Base-by-base conservation (phyloP, 2,888 invertebrate species). In the Amphipyra berbera region DNA sequence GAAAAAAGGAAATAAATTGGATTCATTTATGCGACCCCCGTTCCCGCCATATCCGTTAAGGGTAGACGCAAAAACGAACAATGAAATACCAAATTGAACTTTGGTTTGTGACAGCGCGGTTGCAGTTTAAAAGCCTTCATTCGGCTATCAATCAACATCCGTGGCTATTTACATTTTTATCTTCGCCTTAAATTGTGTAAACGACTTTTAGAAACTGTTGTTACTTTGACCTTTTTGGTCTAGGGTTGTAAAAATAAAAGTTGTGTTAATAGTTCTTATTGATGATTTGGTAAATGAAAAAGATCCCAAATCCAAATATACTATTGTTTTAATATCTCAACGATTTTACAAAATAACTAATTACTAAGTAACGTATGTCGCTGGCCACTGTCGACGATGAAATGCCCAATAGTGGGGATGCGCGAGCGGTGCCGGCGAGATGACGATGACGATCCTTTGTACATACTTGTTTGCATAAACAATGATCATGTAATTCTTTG, bases 61-160 rank as follows among this genome's bases (percentile, higher is more conserved):
- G 85, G 85, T 83, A 86, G 87, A 88, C 85, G 85, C 84, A 90
- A 91, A 92, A 91, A 90, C 87, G 87, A 90, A 88, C 87, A 87
- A 84, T 85, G 81, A 83, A 87, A 84, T 78, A 82, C 84, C 73
- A 90, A 93, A 93, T 93, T 92, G 91, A 92, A 92, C 90, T 88
- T 83, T 85, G 88, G 84, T 83, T 86, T 84, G 87, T 85, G 90
- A 88, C 89, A 86, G 84, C 75, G 81, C 76, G 84, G 84, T 82
- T 81, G 82, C 77, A 82, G 82, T 71, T 77, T 83, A 79, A 85
- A 84, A 83, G 85, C 85, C 82, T 87, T 84, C 83, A 83, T 88
- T 86, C 82, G 86, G 80, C 82, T 82, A 92, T 92, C 92, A 90
- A 90, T 92, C 92, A 90, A 89, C 86, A 81, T 81, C 9, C 21